Conservation (phyloP, 2,888 invertebrate genomes). For the Agriotes lineatus region DNA sequence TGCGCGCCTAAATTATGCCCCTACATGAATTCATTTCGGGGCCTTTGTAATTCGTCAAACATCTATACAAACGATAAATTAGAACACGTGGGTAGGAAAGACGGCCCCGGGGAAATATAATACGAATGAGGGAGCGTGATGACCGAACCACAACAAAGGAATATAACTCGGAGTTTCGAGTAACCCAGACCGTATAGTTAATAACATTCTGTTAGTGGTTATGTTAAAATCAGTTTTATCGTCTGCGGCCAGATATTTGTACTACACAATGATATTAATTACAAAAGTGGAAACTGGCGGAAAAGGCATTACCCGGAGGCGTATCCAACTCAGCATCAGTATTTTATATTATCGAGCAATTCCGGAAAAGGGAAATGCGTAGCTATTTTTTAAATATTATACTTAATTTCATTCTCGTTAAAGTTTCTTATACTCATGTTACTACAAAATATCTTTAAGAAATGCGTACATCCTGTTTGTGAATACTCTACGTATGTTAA, state of each 20-base stretch:
- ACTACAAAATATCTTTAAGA: constrained; percentile 11
- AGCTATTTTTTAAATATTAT: constrained; percentile 16
- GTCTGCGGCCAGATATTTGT: constrained; percentile 17
- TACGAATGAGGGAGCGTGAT: constrained; percentile 15
- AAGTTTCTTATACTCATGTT: constrained; percentile 16
- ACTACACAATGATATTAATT: constrained; percentile 10
- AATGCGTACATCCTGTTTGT: constrained; percentile 5
- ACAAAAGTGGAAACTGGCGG: not conserved
- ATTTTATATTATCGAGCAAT: constrained; percentile 22
- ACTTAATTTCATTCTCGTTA: constrained; percentile 9
- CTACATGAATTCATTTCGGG: constrained; percentile 24
- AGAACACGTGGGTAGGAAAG: constrained; percentile 15
- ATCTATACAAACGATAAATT: constrained; percentile 21
- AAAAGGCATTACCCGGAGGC: constrained; percentile 9
- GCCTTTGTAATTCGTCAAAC: constrained; percentile 19
- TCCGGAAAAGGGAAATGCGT: not conserved
- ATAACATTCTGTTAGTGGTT: constrained; percentile 17
- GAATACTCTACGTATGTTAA: constrained; percentile 22
- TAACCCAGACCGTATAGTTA: constrained; percentile 9
- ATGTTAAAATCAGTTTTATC: constrained; percentile 20
- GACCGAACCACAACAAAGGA: constrained; percentile 21
- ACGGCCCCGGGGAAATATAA: constrained; percentile 19
- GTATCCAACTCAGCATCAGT: not conserved
- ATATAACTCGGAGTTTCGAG: constrained; percentile 10
- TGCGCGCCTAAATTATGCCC: constrained; percentile 25